A percentile compares a stretch with the other conserved stretches of the same genome.
Evolutionary conservation across 1,140 invertebrate species (phyloP).

Genomic region (Bombus turneri): DNA sequence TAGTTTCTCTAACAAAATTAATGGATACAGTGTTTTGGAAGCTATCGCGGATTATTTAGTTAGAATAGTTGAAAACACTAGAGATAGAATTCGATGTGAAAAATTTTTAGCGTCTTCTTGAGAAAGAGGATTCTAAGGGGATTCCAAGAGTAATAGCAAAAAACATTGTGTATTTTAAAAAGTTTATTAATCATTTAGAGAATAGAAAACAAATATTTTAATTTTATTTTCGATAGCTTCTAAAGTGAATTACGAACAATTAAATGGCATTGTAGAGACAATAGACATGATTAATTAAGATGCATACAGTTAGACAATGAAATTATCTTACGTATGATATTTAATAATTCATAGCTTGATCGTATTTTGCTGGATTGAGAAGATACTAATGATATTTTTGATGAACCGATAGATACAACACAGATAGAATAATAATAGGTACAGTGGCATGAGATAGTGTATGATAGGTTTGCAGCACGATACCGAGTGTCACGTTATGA

Average conservation of each 20-base stretch:
- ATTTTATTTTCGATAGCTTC: not conserved
- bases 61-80: not conserved
- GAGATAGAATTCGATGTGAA: not conserved
- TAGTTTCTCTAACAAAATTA: too few species aligned
- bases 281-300: too few species aligned
- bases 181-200: too few species aligned
- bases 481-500: conserved; percentile 26
- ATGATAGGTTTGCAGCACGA: conserved; percentile 19
- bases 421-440: not conserved
- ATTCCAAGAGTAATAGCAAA: too few species aligned
- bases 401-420: not conserved
- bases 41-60: not conserved
- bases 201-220: not conserved
- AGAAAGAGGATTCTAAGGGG: too few species aligned
- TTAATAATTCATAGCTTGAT: not conserved
- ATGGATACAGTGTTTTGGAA: not conserved
- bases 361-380: not conserved
- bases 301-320: not conserved
- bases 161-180: too few species aligned
- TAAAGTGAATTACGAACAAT: not conserved
- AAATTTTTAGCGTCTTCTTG: too few species aligned
- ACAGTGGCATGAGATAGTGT: too few species aligned
- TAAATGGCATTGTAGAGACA: not conserved
- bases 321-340: not conserved
- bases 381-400: not conserved